These are phyloP conservation scores for Brachionus plicatilis DNA, from an alignment of 1,140 invertebrate genomes.

Conservation along the genomic window DNA sequence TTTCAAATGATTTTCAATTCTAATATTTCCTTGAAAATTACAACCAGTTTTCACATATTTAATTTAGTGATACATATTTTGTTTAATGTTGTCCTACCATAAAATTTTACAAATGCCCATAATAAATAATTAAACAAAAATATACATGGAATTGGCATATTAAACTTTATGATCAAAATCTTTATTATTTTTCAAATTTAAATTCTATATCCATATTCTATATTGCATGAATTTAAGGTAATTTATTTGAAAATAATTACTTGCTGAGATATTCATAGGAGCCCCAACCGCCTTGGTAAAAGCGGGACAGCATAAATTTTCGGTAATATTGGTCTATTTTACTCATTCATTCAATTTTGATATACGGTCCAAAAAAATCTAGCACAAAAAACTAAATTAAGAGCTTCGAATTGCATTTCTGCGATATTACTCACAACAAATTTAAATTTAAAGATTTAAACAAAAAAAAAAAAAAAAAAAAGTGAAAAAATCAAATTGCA, in stretches of 20 bases:
- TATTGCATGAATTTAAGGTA: no score
- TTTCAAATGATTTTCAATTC: no score
- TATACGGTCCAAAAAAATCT: neutral
- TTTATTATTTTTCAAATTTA: no score
- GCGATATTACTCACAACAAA: conserved; percentile 28
- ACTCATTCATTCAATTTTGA: conserved; percentile 46
- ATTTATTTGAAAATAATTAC: conserved; percentile 39
- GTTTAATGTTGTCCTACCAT: no score
- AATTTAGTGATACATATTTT: no score
- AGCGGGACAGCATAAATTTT: conserved; percentile 78
- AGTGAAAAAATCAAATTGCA: neutral
- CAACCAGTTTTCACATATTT: no score
- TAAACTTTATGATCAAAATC: no score
- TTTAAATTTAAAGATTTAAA: neutral
- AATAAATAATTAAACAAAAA: no score
- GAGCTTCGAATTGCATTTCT: neutral
- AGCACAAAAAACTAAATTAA: neutral
- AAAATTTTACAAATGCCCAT: no score
- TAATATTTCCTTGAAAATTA: no score
- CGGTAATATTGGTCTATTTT: conserved; percentile 78
- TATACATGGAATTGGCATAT: no score
- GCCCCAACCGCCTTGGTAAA: conserved; percentile 95
- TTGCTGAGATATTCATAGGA: conserved; percentile 79
- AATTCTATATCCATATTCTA: no score
- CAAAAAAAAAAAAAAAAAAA: neutral